Percentiles rank a stretch among this genome's conserved stretches.
Evolutionary conservation across 2,113 vertebrate species (phyloP).

Genomic region (Leiothrix lutea): DNA sequence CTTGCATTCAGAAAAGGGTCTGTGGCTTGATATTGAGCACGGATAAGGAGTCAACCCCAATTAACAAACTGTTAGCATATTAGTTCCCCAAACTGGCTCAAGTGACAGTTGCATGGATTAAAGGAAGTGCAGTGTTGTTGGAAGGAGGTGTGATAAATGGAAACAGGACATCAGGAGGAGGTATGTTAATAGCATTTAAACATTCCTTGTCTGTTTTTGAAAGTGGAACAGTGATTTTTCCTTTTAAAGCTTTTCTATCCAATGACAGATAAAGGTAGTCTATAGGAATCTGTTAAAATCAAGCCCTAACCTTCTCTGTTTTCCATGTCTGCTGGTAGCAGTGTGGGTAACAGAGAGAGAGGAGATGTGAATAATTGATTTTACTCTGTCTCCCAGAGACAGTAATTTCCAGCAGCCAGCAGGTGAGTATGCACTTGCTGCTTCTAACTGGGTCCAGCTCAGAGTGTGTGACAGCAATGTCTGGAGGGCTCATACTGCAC

Average conservation of each 20-base stretch:
- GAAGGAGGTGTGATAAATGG: not conserved
- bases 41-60: not conserved
- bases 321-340: slow-evolving; percentile 9
- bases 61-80: not conserved
- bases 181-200: not conserved
- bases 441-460: slow-evolving; percentile 44
- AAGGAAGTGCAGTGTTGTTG: not conserved
- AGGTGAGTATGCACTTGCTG: slow-evolving; percentile 44
- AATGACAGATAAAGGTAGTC: not conserved
- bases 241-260: not conserved
- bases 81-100: not conserved
- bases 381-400: slow-evolving; percentile 52
- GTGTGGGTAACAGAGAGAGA: slow-evolving; percentile 24
- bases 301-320: slow-evolving; percentile 20
- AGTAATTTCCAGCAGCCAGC: slow-evolving; percentile 69
- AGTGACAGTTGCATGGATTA: not conserved
- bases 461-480: slow-evolving; percentile 19
- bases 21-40: not conserved
- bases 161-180: not conserved
- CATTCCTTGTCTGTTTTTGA: not conserved
- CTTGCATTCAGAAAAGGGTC: not conserved
- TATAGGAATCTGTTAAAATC: slow-evolving; percentile 40
- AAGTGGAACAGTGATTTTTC: slow-evolving; percentile 17
- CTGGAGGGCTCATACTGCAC: not conserved
- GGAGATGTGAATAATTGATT: slow-evolving; percentile 70